phyloP scores from a whole-genome alignment of 1,140 invertebrate species.

The Leptopilina boulardi region DNA sequence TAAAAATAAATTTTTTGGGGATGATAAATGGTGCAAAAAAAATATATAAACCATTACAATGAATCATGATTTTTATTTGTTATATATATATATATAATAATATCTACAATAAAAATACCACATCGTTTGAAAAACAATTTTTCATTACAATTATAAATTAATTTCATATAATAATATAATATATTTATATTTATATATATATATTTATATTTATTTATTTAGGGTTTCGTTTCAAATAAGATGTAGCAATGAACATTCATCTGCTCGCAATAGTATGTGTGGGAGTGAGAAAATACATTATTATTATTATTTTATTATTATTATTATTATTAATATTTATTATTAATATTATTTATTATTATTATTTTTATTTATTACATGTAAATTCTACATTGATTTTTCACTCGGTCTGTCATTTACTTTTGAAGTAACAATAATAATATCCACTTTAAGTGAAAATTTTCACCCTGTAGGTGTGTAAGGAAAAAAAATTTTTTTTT shows the following conservation, averaged over 20 bases:
- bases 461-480: constrained; percentile 48
- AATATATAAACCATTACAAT: too few relatives aligned
- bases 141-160: constrained; percentile 75
- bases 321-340: constrained; percentile 44
- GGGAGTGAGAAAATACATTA: constrained; percentile 75
- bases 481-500: constrained; percentile 50
- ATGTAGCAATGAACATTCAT: constrained; percentile 73
- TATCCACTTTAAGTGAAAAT: constrained; percentile 60
- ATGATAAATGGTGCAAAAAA: too few relatives aligned
- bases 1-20: too few relatives aligned
- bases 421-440: constrained; percentile 42
- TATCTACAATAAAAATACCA: constrained; percentile 77
- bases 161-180: constrained; percentile 74
- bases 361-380: constrained; percentile 36
- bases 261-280: constrained; percentile 61
- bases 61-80: constrained; percentile 75
- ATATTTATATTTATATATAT: constrained; percentile 52
- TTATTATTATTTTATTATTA: constrained; percentile 56
- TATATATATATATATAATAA: constrained; percentile 71
- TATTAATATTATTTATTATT: constrained; percentile 61
- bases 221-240: constrained; percentile 73
- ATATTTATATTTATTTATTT: constrained; percentile 51
- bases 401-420: constrained; percentile 64
- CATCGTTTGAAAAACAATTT: constrained; percentile 76
- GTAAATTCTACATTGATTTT: constrained; percentile 71